phyloP scores from a whole-genome alignment of 2,797 vertebrate genomes.

The Rhynchonycteris naso region DNA sequence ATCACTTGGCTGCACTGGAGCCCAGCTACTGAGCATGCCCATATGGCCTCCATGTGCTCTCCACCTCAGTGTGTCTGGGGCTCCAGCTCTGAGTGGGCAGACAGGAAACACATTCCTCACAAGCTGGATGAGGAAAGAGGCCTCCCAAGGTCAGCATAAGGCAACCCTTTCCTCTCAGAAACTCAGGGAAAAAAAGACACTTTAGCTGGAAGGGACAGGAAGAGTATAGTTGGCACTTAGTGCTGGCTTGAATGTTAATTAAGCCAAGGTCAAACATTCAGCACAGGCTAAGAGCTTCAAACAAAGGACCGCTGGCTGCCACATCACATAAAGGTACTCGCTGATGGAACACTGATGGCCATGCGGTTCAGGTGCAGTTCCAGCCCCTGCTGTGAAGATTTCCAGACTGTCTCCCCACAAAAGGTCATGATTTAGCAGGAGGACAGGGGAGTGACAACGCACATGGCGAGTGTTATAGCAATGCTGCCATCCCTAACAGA shows the following conservation, averaged over 20 bases:
- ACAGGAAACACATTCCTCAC: fast-evolving
- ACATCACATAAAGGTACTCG: fast-evolving
- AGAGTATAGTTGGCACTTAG: fast-evolving
- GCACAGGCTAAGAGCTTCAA: neutral
- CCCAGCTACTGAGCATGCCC: neutral
- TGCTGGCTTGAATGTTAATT: fast-evolving
- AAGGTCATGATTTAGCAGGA: fast-evolving
- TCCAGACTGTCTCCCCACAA: neutral
- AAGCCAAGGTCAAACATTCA: neutral
- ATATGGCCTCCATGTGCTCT: fast-evolving
- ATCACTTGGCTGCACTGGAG: neutral
- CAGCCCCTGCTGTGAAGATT: fast-evolving
- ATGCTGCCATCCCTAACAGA: fast-evolving
- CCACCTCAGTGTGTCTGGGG: fast-evolving
- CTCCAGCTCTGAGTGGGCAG: neutral
- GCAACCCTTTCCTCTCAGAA: neutral
- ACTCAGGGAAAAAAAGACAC: neutral
- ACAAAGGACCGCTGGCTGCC: fast-evolving
- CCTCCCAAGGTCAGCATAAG: fast-evolving
- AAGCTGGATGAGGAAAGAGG: neutral
- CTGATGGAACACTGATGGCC: fast-evolving
- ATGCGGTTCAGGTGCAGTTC: fast-evolving
- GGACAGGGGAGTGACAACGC: fast-evolving
- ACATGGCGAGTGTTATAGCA: fast-evolving
- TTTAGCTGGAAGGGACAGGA: fast-evolving